Conservation (phyloP, 2,113 vertebrate species). For the Corydoras maculifer region DNA sequence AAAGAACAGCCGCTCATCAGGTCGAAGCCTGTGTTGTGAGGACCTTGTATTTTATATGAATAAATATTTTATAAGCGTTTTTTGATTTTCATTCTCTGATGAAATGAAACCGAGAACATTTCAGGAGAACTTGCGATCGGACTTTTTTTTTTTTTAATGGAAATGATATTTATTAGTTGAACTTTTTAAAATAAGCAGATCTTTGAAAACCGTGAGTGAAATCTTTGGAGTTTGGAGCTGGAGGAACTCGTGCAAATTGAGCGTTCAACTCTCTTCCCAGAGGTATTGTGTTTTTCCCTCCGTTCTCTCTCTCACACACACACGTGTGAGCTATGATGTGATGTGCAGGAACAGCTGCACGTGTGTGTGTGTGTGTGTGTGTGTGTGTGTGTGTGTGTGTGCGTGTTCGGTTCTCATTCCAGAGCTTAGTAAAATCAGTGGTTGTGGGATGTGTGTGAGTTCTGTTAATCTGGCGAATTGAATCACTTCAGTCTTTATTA, state of each 20-base stretch:
- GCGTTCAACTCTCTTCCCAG: constrained; percentile 19
- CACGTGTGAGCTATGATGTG: constrained; percentile 36
- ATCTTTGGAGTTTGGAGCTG: constrained; percentile 4
- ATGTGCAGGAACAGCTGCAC: constrained; percentile 30
- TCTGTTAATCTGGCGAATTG: constrained; percentile 27
- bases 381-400: constrained; percentile 18
- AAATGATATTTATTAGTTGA: background rate
- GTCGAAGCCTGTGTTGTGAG: too few species aligned
- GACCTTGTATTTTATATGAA: too few species aligned
- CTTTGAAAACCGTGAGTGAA: background rate
- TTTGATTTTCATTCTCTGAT: too few species aligned
- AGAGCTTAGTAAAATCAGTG: constrained; percentile 8
- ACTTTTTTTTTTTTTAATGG: background rate
- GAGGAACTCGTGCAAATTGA: constrained; percentile 23
- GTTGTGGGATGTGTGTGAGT: constrained; percentile 8
- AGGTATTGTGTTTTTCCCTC: background rate
- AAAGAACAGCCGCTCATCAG: too few species aligned
- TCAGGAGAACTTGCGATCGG: too few species aligned
- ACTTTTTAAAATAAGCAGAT: background rate
- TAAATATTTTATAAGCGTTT: too few species aligned
- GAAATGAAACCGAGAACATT: too few species aligned
- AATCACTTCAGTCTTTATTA: constrained; percentile 9
- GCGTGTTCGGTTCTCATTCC: constrained; percentile 29
- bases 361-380: constrained; percentile 21
- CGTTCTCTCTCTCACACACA: background rate